Conservation (phyloP, 2,888 invertebrate species). For the Camponotus fellah region DNA sequence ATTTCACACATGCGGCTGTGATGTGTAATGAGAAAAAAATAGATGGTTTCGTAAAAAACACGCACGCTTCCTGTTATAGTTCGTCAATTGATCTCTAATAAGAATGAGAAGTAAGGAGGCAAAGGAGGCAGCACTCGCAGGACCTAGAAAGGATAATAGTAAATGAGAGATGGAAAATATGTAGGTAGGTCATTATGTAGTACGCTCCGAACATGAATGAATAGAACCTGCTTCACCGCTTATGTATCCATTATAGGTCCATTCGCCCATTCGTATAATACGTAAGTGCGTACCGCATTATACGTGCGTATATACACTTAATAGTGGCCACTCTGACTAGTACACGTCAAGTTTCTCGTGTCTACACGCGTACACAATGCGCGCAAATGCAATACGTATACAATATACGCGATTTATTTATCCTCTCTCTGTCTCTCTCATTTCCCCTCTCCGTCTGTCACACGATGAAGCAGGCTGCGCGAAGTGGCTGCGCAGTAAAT, state of each 20-base stretch:
- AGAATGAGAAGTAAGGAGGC: constrained; percentile 69
- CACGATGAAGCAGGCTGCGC: not conserved
- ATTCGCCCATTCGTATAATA: constrained; percentile 34
- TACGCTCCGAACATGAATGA: constrained; percentile 83
- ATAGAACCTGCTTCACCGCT: constrained; percentile 85
- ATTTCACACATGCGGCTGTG: not conserved
- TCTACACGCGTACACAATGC: not conserved
- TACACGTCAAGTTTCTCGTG: constrained; percentile 32
- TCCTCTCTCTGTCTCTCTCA: not conserved
- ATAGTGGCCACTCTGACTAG: constrained; percentile 56
- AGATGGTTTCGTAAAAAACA: not conserved
- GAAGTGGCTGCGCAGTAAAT: not conserved
- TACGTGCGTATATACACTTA: constrained; percentile 22
- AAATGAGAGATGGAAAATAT: constrained; percentile 84
- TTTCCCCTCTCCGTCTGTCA: too few relatives aligned
- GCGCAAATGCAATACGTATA: constrained; percentile 11
- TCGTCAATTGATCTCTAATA: not conserved
- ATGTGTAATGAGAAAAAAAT: not conserved
- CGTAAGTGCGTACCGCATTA: constrained; percentile 3
- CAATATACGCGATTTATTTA: constrained; percentile 71
- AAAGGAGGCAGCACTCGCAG: constrained; percentile 58
- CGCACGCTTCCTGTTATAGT: not conserved
- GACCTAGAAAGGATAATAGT: constrained; percentile 73
- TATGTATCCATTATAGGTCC: constrained; percentile 83
- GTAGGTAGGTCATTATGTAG: constrained; percentile 80